These are phyloP conservation scores for Panagrolaimus sp. DNA, from an alignment of 1,140 invertebrate species.

Conservation along the genomic window DNA sequence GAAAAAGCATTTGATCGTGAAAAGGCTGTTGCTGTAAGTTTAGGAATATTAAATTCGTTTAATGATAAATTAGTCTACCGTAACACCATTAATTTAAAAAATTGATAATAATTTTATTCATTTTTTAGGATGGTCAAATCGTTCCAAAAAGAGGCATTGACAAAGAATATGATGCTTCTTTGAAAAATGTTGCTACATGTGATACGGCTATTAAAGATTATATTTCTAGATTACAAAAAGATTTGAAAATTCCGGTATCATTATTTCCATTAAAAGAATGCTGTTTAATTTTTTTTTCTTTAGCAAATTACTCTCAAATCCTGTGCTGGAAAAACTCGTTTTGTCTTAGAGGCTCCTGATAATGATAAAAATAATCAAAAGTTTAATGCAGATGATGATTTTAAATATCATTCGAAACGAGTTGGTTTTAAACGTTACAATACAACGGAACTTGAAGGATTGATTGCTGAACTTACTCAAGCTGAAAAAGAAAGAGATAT, in stretches of 20 bases:
- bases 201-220: slow-evolving; percentile 70
- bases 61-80: too few species aligned
- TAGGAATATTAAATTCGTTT: too few species aligned
- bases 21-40: not conserved
- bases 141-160: slow-evolving; percentile 77
- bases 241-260: slow-evolving; percentile 69
- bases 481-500: slow-evolving; percentile 74
- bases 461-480: slow-evolving; percentile 71
- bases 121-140: slow-evolving; percentile 76
- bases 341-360: slow-evolving; percentile 86
- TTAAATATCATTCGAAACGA: slow-evolving; percentile 74
- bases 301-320: slow-evolving; percentile 69
- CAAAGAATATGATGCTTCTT: slow-evolving; percentile 75
- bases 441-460: slow-evolving; percentile 71
- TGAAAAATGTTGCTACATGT: slow-evolving; percentile 69
- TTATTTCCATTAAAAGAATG: not conserved
- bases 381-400: slow-evolving; percentile 64
- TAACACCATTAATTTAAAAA: too few species aligned
- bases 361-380: slow-evolving; percentile 67
- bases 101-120: too few species aligned
- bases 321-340: slow-evolving; percentile 82
- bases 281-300: slow-evolving; percentile 30
- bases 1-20: slow-evolving; percentile 69
- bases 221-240: slow-evolving; percentile 70
- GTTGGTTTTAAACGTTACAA: slow-evolving; percentile 70